These are phyloP conservation scores for Centropristis striata DNA, from an alignment of 2,113 vertebrate genomes.

Conservation along the genomic window DNA sequence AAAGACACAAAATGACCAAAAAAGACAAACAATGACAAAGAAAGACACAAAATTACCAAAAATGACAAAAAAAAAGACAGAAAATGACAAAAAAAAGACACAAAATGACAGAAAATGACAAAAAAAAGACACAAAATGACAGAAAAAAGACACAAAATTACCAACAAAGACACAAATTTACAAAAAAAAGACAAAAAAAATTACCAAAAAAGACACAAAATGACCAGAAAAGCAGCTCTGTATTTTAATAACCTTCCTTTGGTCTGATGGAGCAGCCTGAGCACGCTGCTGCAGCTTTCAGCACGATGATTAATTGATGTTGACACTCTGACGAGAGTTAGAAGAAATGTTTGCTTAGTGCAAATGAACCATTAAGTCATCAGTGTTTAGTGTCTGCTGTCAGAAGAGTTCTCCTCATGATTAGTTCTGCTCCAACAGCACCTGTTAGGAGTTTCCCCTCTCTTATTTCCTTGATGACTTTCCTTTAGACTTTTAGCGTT, in stretches of 20 bases:
- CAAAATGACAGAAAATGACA: no score
- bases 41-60: no score
- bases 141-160: no score
- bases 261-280: not conserved
- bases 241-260: slow-evolving; percentile 41
- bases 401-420: not conserved
- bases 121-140: no score
- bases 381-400: not conserved
- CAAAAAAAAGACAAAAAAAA: no score
- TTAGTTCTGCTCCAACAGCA: not conserved
- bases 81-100: no score
- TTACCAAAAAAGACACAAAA: no score
- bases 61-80: no score
- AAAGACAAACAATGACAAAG: no score
- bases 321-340: not conserved
- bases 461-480: not conserved
- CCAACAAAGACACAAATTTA: no score
- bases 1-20: no score
- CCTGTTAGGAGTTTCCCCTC: slow-evolving; percentile 21
- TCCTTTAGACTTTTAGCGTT: not conserved
- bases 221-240: slow-evolving; percentile 22
- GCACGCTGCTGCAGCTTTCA: not conserved
- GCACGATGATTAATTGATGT: not conserved
- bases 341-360: not conserved
- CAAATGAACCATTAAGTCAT: not conserved